A percentile compares a stretch with the other conserved stretches of the same genome.
Conservation (phyloP, 2,797 vertebrate genomes). For the Enteromius treurensis region DNA sequence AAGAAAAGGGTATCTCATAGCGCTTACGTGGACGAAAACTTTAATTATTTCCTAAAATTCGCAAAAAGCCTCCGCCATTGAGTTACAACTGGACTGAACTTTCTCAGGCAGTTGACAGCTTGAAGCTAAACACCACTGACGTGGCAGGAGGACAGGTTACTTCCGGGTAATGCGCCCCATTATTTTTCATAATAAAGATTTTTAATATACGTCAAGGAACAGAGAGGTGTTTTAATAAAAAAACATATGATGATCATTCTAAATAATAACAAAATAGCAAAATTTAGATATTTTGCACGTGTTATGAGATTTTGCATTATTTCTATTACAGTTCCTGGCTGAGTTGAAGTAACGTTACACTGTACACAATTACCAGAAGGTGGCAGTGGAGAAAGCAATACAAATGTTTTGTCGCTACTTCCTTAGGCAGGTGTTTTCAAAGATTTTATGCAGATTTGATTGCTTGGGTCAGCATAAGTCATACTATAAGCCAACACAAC, state of each 20-base stretch:
- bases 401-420: neutral
- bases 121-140: constrained; percentile 66
- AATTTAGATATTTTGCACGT: neutral
- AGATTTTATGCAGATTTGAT: neutral
- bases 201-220: neutral
- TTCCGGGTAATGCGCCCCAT: constrained; percentile 69
- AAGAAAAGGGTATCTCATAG: constrained; percentile 64
- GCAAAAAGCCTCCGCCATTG: neutral
- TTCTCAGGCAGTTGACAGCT: constrained; percentile 4
- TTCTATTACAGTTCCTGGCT: neutral
- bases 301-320: neutral
- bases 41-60: neutral
- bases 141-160: constrained; percentile 69
- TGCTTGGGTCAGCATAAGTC: neutral
- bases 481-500: neutral
- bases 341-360: neutral
- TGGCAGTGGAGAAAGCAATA: neutral
- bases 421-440: neutral
- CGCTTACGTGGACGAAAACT: constrained; percentile 7
- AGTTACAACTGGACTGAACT: neutral
- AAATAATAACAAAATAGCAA: neutral
- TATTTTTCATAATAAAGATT: constrained; percentile 26
- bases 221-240: neutral
- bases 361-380: neutral
- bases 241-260: no score